These are phyloP conservation scores for Leucoraja ocellata DNA, from an alignment of 2,797 vertebrate species.

Conservation along the genomic window DNA sequence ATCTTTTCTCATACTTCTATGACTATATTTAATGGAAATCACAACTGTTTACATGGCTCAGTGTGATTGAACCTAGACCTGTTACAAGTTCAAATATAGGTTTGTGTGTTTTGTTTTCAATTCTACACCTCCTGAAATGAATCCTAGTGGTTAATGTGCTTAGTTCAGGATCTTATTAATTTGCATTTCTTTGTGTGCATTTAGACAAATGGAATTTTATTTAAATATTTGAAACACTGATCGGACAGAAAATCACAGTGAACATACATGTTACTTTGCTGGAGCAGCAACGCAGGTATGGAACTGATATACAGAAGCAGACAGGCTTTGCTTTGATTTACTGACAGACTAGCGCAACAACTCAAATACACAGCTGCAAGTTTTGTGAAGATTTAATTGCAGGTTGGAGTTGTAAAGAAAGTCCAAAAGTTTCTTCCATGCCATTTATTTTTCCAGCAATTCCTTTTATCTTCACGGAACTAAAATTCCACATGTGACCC, in stretches of 20 bases:
- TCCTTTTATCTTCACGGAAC: conserved; percentile 13
- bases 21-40: neutral
- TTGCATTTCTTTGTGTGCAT: neutral
- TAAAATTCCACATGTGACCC: conserved; percentile 17
- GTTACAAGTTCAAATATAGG: neutral
- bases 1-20: neutral
- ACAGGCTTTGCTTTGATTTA: conserved; percentile 19
- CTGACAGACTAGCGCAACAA: neutral
- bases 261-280: neutral
- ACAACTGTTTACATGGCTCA: neutral
- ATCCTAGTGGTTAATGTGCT: too few relatives aligned
- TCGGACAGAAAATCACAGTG: neutral
- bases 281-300: neutral
- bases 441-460: conserved; percentile 1
- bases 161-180: neutral
- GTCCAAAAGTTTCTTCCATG: neutral
- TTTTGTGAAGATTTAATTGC: neutral
- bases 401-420: conserved; percentile 17
- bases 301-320: neutral
- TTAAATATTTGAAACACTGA: neutral
- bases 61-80: neutral
- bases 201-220: too few relatives aligned
- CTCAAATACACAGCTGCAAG: neutral
- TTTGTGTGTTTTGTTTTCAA: neutral
- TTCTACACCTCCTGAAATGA: neutral